A percentile compares a stretch with the other conserved stretches of the same genome.
Conservation (phyloP, 2,113 vertebrate species). For the Lepus timidus region DNA sequence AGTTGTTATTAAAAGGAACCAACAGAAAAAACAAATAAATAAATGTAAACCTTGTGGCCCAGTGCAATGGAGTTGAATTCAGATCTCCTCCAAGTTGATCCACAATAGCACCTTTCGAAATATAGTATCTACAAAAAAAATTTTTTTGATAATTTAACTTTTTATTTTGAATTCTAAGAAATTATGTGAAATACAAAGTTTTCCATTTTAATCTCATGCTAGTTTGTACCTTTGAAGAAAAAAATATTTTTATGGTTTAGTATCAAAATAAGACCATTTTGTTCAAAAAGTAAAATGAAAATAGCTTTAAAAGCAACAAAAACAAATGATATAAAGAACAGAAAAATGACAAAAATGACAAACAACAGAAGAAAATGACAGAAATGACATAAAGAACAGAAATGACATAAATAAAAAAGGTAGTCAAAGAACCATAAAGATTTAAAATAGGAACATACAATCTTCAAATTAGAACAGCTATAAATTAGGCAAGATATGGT, state of each 20-base stretch:
- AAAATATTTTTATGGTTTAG: conserved; percentile 1
- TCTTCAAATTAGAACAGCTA: background rate
- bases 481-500: background rate
- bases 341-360: too few relatives aligned
- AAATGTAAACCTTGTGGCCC: conserved; percentile 95
- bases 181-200: conserved; percentile 16
- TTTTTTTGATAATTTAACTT: conserved; percentile 67
- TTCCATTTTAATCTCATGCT: conserved; percentile 36
- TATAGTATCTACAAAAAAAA: conserved; percentile 93
- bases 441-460: background rate
- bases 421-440: conserved; percentile 14
- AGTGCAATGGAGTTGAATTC: conserved; percentile 99
- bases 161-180: conserved; percentile 68
- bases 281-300: conserved; percentile 47
- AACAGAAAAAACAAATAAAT: conserved; percentile 46
- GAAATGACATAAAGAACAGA: background rate
- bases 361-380: too few relatives aligned
- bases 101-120: conserved; percentile 98
- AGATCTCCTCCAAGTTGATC: conserved; percentile 99
- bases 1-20: background rate
- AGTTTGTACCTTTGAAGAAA: conserved; percentile 38
- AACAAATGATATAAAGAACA: background rate
- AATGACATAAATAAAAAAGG: conserved; percentile 22
- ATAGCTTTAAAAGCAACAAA: background rate
- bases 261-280: background rate